Conservation (phyloP, 2,113 vertebrate genomes). For the Azemiops feae region DNA sequence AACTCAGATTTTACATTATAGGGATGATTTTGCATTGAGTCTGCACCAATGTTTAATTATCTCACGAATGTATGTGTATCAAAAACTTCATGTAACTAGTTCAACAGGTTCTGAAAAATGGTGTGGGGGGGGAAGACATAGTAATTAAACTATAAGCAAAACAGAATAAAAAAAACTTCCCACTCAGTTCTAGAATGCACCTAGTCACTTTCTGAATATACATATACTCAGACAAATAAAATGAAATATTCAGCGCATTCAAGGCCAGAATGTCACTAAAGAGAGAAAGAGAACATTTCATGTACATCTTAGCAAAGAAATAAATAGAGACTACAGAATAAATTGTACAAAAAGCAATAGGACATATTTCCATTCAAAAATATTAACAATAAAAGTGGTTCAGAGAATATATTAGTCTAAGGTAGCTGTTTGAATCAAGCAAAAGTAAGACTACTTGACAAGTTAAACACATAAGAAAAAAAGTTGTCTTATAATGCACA, state of each 20-base stretch:
- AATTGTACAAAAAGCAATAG: not conserved
- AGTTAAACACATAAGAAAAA: slow-evolving; percentile 60
- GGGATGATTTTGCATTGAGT: too few relatives aligned
- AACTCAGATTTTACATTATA: not conserved
- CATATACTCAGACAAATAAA: not conserved
- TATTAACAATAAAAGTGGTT: slow-evolving; percentile 41
- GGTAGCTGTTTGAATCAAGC: slow-evolving; percentile 46
- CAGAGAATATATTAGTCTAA: slow-evolving; percentile 46
- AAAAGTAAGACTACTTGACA: slow-evolving; percentile 58
- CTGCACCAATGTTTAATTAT: not conserved
- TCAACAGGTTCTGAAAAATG: not conserved
- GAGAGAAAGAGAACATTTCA: not conserved
- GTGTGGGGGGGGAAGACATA: not conserved
- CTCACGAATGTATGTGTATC: not conserved
- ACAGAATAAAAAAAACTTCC: not conserved
- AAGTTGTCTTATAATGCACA: slow-evolving; percentile 55
- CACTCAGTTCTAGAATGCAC: not conserved
- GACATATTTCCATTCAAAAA: slow-evolving; percentile 50
- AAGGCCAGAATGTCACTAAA: not conserved
- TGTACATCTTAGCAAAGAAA: not conserved
- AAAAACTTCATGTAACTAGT: not conserved
- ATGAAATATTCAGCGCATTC: not conserved
- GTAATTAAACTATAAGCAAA: slow-evolving; percentile 9
- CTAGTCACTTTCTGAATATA: not conserved
- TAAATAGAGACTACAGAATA: not conserved